Conservation (phyloP, 2,888 invertebrate genomes). For the Anthophora plumipes region DNA sequence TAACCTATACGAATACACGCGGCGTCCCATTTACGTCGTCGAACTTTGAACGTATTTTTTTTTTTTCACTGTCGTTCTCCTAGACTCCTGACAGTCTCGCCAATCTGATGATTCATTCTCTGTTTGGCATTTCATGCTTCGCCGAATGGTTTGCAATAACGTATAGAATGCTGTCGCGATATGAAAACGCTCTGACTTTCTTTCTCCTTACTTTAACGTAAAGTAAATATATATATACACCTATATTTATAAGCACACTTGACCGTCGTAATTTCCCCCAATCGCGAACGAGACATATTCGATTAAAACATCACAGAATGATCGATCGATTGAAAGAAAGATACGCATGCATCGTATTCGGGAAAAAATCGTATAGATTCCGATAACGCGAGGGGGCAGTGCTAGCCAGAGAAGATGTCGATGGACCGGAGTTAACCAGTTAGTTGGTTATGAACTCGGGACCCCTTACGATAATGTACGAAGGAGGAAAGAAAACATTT, state of each 20-base stretch:
- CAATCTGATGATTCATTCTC: too few species aligned
- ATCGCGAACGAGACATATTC: too few species aligned
- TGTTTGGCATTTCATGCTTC: too few species aligned
- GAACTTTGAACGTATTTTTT: constrained; percentile 19
- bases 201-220: too few species aligned
- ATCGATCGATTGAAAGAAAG: not conserved
- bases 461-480: constrained; percentile 52
- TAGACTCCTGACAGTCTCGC: not conserved
- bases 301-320: too few species aligned
- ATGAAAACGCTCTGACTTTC: too few species aligned
- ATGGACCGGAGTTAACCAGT: constrained; percentile 60
- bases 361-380: not conserved
- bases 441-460: constrained; percentile 59
- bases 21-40: not conserved
- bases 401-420: constrained; percentile 10
- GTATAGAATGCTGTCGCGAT: too few species aligned
- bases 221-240: too few species aligned
- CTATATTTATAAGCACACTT: too few species aligned
- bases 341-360: not conserved
- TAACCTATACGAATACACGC: not conserved
- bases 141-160: too few species aligned
- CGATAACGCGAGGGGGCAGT: constrained; percentile 2
- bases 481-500: constrained; percentile 32
- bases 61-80: not conserved
- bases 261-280: too few species aligned